Conservation (phyloP, 1,140 invertebrate species). For the Hestina assimilis region DNA sequence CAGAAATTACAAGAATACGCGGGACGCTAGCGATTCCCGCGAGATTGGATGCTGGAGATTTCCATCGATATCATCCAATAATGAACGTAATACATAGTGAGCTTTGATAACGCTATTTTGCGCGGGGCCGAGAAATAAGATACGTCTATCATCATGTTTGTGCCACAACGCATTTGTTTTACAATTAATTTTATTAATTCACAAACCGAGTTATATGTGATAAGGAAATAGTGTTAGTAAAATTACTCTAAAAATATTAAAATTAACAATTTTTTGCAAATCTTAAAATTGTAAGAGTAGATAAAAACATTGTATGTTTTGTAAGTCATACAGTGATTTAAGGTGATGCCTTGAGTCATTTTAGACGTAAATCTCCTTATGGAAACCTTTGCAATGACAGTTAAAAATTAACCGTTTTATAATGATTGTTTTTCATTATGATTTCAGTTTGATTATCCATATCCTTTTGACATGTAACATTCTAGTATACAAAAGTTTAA, state of each 20-base stretch:
- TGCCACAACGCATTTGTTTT: background rate
- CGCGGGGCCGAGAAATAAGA: background rate
- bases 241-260: too few relatives aligned
- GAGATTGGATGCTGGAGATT: constrained; percentile 72
- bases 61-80: constrained; percentile 66
- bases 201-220: too few relatives aligned
- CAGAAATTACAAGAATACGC: constrained; percentile 77
- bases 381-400: too few relatives aligned
- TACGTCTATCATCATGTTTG: background rate
- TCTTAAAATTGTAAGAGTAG: too few relatives aligned
- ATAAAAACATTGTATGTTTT: too few relatives aligned
- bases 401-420: too few relatives aligned
- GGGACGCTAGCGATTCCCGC: constrained; percentile 54
- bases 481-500: constrained; percentile 17
- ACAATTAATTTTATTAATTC: too few relatives aligned
- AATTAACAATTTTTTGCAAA: too few relatives aligned
- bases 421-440: background rate
- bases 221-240: too few relatives aligned
- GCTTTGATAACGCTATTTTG: constrained; percentile 45
- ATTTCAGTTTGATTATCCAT: background rate
- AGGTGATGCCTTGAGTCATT: too few relatives aligned
- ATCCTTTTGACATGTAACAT: background rate
- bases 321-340: too few relatives aligned
- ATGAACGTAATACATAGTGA: constrained; percentile 68
- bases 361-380: too few relatives aligned